These are phyloP conservation scores for Drosophila pandora DNA, from an alignment of 1,140 invertebrate species.

Conservation along the genomic window DNA sequence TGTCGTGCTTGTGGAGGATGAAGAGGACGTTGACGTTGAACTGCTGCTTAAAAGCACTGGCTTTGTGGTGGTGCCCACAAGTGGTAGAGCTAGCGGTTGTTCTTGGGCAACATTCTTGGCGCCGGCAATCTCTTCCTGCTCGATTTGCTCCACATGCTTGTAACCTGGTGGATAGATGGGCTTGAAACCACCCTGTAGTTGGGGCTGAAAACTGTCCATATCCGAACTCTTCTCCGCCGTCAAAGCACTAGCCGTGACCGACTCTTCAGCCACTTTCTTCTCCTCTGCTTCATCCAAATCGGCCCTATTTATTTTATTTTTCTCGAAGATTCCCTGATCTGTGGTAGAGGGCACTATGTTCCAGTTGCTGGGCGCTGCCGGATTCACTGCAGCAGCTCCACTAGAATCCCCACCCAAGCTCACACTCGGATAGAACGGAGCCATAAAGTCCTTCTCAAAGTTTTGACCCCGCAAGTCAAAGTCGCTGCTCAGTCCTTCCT, in stretches of 20 bases:
- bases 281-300: conserved; percentile 62
- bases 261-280: conserved; percentile 28
- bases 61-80: conserved; percentile 31
- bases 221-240: conserved; percentile 85
- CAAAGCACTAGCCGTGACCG: conserved; percentile 26
- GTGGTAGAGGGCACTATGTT: conserved; percentile 85
- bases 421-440: conserved; percentile 88
- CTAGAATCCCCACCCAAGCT: conserved; percentile 84
- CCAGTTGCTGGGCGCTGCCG: conserved; percentile 85
- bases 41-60: conserved; percentile 16
- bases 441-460: conserved; percentile 87
- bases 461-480: conserved; percentile 79
- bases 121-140: conserved; percentile 31
- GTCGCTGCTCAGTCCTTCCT: conserved; percentile 62
- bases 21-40: conserved; percentile 23
- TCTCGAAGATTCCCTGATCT: conserved; percentile 58
- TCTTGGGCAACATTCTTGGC: conserved; percentile 30
- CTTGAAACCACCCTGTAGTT: conserved; percentile 88
- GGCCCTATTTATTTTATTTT: conserved; percentile 77
- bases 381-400: conserved; percentile 39
- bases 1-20: conserved; percentile 33
- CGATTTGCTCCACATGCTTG: conserved; percentile 47
- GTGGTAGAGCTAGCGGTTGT: conserved; percentile 54
- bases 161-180: conserved; percentile 86
- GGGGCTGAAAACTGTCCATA: conserved; percentile 88